These are phyloP conservation scores for Hippocampus abdominalis DNA, from an alignment of 2,113 vertebrate species.

Conservation along the genomic window DNA sequence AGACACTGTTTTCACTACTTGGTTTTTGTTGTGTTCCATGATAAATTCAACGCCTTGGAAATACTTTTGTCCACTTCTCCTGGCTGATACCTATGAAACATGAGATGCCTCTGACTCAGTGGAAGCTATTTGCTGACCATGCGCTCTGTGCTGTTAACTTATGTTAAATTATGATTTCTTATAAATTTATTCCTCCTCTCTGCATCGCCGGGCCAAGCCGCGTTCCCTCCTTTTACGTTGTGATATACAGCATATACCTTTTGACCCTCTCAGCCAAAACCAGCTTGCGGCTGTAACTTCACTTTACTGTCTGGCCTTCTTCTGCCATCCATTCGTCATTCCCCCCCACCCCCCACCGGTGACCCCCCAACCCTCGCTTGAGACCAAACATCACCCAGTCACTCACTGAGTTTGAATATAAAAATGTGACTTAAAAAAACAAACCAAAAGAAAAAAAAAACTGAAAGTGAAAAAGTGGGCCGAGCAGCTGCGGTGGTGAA, in stretches of 20 bases:
- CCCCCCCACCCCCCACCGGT: not conserved
- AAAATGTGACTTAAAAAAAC: not conserved
- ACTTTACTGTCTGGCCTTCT: conserved; percentile 44
- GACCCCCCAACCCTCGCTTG: not conserved
- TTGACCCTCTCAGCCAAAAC: conserved; percentile 42
- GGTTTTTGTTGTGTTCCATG: too few relatives aligned
- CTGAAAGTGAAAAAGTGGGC: conserved; percentile 39
- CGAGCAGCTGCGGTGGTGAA: conserved; percentile 47
- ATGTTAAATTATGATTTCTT: not conserved
- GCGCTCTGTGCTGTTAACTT: too few relatives aligned
- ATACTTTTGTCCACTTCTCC: too few relatives aligned
- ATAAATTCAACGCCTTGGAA: too few relatives aligned
- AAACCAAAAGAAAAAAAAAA: conserved; percentile 24
- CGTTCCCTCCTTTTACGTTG: not conserved
- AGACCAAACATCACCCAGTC: not conserved
- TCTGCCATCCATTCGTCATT: conserved; percentile 25
- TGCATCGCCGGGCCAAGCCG: conserved; percentile 8
- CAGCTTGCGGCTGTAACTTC: conserved; percentile 33
- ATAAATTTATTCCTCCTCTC: conserved; percentile 22
- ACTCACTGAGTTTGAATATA: not conserved
- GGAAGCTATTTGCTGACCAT: too few relatives aligned
- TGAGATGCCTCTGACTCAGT: too few relatives aligned
- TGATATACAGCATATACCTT: conserved; percentile 43
- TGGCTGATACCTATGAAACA: too few relatives aligned
- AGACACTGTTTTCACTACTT: too few relatives aligned